Evolutionary conservation across 2,888 invertebrate species (phyloP), one percentile per base, ranked within the genome.

Genomic region (Lymantria monacha): DNA sequence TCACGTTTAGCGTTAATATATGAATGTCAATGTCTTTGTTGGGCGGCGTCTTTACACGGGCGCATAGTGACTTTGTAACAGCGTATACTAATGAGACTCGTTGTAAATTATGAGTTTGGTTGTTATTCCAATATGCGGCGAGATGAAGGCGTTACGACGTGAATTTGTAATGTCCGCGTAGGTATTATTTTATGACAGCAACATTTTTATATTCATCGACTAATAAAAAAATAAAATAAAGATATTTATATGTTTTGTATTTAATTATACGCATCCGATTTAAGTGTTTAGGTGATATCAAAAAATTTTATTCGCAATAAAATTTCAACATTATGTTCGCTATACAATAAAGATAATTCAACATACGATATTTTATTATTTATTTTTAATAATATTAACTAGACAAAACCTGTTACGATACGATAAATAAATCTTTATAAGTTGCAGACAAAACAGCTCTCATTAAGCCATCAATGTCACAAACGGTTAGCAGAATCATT

Each of bases 1-100:
- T 84, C 85, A 81, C 82, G 76, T 84, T 83, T 78, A 72, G 83
- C 78, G 81, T 83, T 84, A 80, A 86, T 83, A 85, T 85, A 85
- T 86, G 81, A 84, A 87, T 85, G 83, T 83, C 81, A 83, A 83
- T 79, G 78, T 76, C 74, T 81, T 75, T 74, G 79, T 80, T 72
- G 66, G 79, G 76, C 87, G 83, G 85, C 72, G 66, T 70, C 81
- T 82, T 83, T 81, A 66, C 72, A 49, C 60, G 66, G 54, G 70
- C 70, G 63, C 62, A 67, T 56, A 68, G 71, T 69, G 79, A 81
- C 81, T 81, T 79, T 75, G 83, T 82, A 79, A 70, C 76, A 63
- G 63, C 72, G 78, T 79, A 77, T 87, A 84, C 85, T 86, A 86
- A 87, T 87, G 86, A 88, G 85, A 63, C 65, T 66, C 60, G 63